Conservation (phyloP, 1,140 invertebrate genomes). For the Elysia chlorotica region DNA sequence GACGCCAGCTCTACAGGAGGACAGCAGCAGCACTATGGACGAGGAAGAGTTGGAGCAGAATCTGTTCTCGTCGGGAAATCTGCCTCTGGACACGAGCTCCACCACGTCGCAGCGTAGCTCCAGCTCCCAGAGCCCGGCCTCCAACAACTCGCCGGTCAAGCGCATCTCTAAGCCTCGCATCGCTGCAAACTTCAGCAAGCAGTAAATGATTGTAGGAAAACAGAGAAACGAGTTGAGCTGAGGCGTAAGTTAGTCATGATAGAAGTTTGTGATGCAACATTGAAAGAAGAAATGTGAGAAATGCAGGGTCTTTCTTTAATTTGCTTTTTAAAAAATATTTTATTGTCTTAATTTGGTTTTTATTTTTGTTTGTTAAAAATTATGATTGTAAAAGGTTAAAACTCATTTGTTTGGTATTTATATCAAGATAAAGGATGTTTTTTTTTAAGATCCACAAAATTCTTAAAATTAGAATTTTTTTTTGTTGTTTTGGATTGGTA, state of each 20-base stretch:
- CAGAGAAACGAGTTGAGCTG: too few species aligned
- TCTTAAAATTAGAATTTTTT: too few species aligned
- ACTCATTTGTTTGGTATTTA: too few species aligned
- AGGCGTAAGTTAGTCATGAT: too few species aligned
- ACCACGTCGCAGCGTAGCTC: neutral
- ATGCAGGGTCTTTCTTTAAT: neutral
- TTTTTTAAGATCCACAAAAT: too few species aligned
- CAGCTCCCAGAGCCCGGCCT: conserved; percentile 7
- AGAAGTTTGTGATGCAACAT: too few species aligned
- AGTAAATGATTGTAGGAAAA: neutral
- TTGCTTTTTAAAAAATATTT: neutral
- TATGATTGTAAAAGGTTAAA: too few species aligned
- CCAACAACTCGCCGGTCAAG: conserved; percentile 6
- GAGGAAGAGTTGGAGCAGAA: neutral
- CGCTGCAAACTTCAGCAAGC: conserved; percentile 3
- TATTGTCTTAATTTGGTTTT: too few species aligned
- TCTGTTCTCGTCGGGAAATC: neutral
- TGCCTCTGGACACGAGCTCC: conserved; percentile 20
- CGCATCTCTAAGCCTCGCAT: conserved; percentile 13
- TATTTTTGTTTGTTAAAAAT: too few species aligned
- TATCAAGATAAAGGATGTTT: too few species aligned
- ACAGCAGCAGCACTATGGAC: neutral
- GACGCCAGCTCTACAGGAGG: neutral
- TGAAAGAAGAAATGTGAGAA: neutral
- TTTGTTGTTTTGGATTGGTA: too few species aligned